A percentile compares a stretch with the other conserved stretches of the same genome.
phyloP scores from a whole-genome alignment of 2,113 vertebrate genomes.

The Periophthalmus modestus region DNA sequence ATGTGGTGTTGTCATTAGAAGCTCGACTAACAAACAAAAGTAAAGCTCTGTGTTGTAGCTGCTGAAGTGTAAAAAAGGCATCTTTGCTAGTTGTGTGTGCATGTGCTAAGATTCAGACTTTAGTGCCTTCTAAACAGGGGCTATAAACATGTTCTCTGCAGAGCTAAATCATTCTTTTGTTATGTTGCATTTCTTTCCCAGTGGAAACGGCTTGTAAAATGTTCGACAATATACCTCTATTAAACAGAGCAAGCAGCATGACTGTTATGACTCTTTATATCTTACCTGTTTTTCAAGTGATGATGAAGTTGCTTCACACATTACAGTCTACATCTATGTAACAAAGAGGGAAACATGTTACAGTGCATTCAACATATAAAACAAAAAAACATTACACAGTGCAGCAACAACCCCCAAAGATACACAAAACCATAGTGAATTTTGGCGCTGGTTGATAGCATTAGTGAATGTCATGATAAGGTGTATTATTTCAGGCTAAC shows the following conservation, averaged over 20 bases:
- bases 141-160: constrained; percentile 59
- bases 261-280: constrained; percentile 32
- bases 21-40: constrained; percentile 63
- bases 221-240: constrained; percentile 77
- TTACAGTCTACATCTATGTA: too few species aligned
- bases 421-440: too few species aligned
- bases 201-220: constrained; percentile 74
- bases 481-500: too few species aligned
- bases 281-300: background rate
- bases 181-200: constrained; percentile 65
- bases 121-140: constrained; percentile 64
- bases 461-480: too few species aligned
- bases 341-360: too few species aligned
- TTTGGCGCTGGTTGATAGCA: too few species aligned
- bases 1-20: constrained; percentile 46
- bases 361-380: too few species aligned
- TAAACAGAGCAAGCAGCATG: constrained; percentile 73
- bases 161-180: constrained; percentile 60
- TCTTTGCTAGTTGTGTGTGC: constrained; percentile 66
- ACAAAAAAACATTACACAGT: too few species aligned
- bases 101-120: constrained; percentile 63
- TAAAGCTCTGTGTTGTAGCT: constrained; percentile 64
- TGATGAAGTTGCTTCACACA: background rate
- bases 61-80: constrained; percentile 66
- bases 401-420: too few species aligned